Evolutionary conservation across 2,113 vertebrate species (phyloP).

Genomic region (Protobothrops mucrosquamatus): DNA sequence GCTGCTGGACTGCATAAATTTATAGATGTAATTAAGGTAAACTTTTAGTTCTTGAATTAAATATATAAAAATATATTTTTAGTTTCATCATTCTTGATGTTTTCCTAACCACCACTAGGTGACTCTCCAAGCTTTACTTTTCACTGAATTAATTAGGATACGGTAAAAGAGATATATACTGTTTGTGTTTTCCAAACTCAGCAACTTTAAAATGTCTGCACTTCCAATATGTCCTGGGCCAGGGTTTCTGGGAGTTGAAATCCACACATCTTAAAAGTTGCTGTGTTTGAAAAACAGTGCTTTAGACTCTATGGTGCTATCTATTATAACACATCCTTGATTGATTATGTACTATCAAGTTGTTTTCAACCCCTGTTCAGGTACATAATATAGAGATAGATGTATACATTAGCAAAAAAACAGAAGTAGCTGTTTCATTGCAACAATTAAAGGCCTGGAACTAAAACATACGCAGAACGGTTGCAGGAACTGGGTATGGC

Average conservation of each 20-base stretch:
- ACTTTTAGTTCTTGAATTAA: background rate
- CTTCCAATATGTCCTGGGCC: background rate
- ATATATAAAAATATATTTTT: background rate
- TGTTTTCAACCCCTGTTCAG: background rate
- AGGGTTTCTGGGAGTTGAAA: background rate
- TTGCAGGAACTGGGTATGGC: background rate
- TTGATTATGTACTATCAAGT: background rate
- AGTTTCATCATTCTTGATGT: background rate
- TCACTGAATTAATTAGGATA: background rate
- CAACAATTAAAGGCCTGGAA: background rate
- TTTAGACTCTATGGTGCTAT: background rate
- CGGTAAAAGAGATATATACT: background rate
- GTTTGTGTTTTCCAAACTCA: background rate
- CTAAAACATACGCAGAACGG: background rate
- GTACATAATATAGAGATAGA: background rate
- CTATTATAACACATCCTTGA: background rate
- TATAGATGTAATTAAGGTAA: conserved; percentile 87
- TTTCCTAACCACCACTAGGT: conserved; percentile 47
- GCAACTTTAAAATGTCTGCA: background rate
- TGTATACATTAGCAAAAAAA: background rate
- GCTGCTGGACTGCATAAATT: conserved; percentile 88
- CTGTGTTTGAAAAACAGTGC: background rate
- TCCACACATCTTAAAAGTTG: background rate
- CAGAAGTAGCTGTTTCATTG: background rate
- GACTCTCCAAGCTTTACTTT: background rate